Evolutionary conservation across 2,113 vertebrate species (phyloP), one percentile per base, ranked within the genome.

Genomic region (Pelecanoides urinatrix): DNA sequence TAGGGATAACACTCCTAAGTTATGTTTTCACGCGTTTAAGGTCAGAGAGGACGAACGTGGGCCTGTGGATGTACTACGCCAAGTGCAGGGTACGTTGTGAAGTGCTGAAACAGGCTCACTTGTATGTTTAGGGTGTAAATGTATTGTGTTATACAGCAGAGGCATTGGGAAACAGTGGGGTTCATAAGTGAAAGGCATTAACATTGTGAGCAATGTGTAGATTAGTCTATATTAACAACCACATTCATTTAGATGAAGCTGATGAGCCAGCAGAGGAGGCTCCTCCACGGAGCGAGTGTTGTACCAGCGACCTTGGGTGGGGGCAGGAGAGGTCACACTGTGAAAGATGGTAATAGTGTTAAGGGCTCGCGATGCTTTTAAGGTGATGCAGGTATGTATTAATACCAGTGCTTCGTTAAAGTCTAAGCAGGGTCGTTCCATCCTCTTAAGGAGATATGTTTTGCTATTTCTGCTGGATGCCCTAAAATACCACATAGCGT

Each of bases 191-290:
- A 27, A 20, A 72, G 86, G 80, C 88, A 75, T 72, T 82, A 65
- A 36, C 80, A 55, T 15, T 56, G 29, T 0, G 7, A 95, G 14
- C 56, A 53, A 9, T 71, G 82, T 87, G 80, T 9, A 96, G 89
- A 91, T 95, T 3, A 92, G 91, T 84, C 25, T 6, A 16, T 65
- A 79, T 95, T 75, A 96, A 68, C 92, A 95, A 3, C 73, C 70
- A 56, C 53, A 3, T 27, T 87, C 45, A 85, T 92, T 89, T 29
- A 50, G 83, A 7, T 17, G 88, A 52, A 83, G 86, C 2, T 92
- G 91, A 92, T 96, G 96, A 97, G 74, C 58, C 92, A 91, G 88
- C 88, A 90, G 74, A 66, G 32, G 67, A 86, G 77, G 61, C 16
- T 88, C 68, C 75, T 90, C 1, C 40, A 21, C 1, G 5, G 63